A percentile compares a stretch with the other conserved stretches of the same genome.
Conservation (phyloP, 2,113 vertebrate genomes). For the Platichthys flesus region DNA sequence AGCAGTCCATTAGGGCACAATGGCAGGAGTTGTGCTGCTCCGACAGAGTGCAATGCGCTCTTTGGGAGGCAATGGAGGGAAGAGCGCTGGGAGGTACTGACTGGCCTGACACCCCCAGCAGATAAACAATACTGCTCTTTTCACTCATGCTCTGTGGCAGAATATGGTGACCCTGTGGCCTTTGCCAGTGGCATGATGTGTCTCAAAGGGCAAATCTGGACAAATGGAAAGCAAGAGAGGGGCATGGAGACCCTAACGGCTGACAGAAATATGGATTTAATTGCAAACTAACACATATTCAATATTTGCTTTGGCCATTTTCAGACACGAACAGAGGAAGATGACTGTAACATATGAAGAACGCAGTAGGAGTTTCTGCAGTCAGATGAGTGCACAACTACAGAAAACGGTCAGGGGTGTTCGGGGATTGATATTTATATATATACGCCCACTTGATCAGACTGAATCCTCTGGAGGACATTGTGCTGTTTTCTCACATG, state of each 20-base stretch:
- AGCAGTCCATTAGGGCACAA: conserved; percentile 76
- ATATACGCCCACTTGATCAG: no score
- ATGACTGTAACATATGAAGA: no score
- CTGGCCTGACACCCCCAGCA: conserved; percentile 37
- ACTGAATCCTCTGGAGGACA: no score
- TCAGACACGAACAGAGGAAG: no score
- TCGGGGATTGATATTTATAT: no score
- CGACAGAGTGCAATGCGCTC: conserved; percentile 55
- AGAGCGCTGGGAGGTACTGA: conserved; percentile 29
- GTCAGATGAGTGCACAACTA: no score
- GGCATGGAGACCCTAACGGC: not conserved
- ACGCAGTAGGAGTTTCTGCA: no score
- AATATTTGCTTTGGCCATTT: not conserved
- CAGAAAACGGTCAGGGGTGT: no score
- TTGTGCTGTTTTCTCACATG: no score
- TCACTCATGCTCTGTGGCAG: conserved; percentile 2
- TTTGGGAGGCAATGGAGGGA: conserved; percentile 23
- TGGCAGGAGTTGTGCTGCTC: conserved; percentile 59
- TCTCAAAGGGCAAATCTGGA: not conserved
- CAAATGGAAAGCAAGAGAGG: not conserved
- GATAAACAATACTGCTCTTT: conserved; percentile 32
- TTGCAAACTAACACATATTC: not conserved
- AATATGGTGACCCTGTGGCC: conserved; percentile 17
- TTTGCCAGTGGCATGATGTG: conserved; percentile 28
- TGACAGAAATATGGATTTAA: not conserved